A percentile compares a stretch with the other conserved stretches of the same genome.
Conservation (phyloP, 2,888 invertebrate species). For the Scelioninae gen. 2 region DNA sequence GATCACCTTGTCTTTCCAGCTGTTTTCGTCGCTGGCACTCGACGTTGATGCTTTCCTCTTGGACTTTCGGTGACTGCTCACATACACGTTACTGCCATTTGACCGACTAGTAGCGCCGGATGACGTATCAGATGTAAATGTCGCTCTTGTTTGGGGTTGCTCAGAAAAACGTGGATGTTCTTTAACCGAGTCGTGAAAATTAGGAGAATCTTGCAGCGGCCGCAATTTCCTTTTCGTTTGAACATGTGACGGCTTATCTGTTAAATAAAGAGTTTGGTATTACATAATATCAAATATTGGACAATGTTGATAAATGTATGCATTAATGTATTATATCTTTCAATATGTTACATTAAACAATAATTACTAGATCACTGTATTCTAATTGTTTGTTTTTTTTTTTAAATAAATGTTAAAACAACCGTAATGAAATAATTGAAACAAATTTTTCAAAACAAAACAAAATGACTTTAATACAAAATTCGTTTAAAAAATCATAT, state of each 20-base stretch:
- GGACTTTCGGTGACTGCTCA: constrained; percentile 23
- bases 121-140: neutral
- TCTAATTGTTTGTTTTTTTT: too few relatives aligned
- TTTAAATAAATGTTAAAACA: too few relatives aligned
- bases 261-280: neutral
- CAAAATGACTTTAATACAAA: too few relatives aligned
- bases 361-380: too few relatives aligned
- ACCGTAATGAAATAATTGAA: too few relatives aligned
- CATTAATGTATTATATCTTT: neutral
- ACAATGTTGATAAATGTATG: neutral
- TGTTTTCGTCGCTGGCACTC: constrained; percentile 36
- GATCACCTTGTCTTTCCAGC: constrained; percentile 72
- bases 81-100: constrained; percentile 38
- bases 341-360: too few relatives aligned
- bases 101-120: constrained; percentile 25
- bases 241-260: neutral
- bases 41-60: constrained; percentile 7
- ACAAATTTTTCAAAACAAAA: too few relatives aligned
- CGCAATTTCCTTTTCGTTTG: constrained; percentile 5
- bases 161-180: constrained; percentile 20
- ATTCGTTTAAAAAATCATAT: too few relatives aligned
- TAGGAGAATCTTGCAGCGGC: neutral
- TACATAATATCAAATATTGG: neutral
- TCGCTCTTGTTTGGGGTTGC: neutral
- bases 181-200: neutral